phyloP scores from a whole-genome alignment of 2,888 invertebrate species.

The Diadegma fenestrale region DNA sequence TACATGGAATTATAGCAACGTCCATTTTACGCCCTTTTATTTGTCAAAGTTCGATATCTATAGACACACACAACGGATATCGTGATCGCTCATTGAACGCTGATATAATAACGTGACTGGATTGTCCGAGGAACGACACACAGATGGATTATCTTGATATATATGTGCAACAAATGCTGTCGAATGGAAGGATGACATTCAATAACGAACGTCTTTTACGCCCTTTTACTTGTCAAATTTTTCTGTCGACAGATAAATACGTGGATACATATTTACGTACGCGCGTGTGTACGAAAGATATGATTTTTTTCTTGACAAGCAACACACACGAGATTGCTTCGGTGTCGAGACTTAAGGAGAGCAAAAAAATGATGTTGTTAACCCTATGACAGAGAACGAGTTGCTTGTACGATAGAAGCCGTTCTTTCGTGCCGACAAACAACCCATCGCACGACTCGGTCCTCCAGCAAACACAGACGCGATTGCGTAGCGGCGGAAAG shows the following conservation, averaged over 20 bases:
- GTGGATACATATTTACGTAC: not conserved
- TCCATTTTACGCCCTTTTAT: slow-evolving; percentile 9
- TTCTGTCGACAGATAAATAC: not conserved
- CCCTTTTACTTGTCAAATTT: not conserved
- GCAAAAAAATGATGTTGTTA: slow-evolving; percentile 73
- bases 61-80: slow-evolving; percentile 1
- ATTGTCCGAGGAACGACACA: slow-evolving; percentile 35
- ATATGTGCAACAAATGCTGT: not conserved
- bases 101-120: slow-evolving; percentile 27
- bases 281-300: not conserved
- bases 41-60: slow-evolving; percentile 20
- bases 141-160: slow-evolving; percentile 11
- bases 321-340: not conserved
- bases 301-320: slow-evolving; percentile 4
- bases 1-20: not conserved
- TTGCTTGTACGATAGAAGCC: slow-evolving; percentile 16
- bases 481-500: slow-evolving; percentile 49
- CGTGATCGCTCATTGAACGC: slow-evolving; percentile 37
- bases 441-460: slow-evolving; percentile 24
- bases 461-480: slow-evolving; percentile 46
- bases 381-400: slow-evolving; percentile 59
- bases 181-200: not conserved
- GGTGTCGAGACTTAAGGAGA: slow-evolving; percentile 54
- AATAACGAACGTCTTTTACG: not conserved
- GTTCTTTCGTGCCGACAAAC: slow-evolving; percentile 47